Evolutionary conservation across 1,140 invertebrate species (phyloP), one percentile per base, ranked within the genome.

Genomic region (Cotesia glomerata): DNA sequence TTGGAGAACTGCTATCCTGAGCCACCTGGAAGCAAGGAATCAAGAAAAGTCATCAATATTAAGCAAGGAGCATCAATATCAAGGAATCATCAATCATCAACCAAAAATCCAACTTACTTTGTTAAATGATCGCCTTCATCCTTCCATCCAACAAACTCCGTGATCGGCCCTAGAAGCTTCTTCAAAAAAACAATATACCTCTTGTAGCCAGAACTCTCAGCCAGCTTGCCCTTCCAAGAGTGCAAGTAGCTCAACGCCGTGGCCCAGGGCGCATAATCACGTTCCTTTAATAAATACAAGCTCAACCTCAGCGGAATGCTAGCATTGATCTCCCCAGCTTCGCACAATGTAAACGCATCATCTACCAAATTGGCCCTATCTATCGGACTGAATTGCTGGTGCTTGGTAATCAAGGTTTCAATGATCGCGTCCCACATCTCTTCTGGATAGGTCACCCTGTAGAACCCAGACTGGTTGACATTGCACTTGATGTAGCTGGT

Each of bases 401-500:
- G 93, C 83, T 95, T 91, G 0, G 84, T 89, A 39, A 89, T 84
- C 3, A 97, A 86, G 18, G 92, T 90, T 9, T 89, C 80, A 51
- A 94, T 94, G 13, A 97, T 87, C 5, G 88, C 86, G 0, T 89
- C 83, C 95, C 95, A 97, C 84, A 92, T 92, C 0, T 90, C 88
- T 1, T 91, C 88, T 36, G 95, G 93, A 83, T 97, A 97, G 71
- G 93, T 92, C 0, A 97, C 95, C 26, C 95, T 88, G 83, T 96
- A 97, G 79, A 95, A 96, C 1, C 95, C 95, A 14, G 91, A 91
- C 83, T 95, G 93, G 78, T 95, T 93, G n/a, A 93, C 89, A 85
- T 97, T 97, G 32, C 92, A 92, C 85, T 96, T 96, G 56, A 97
- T 91, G 92, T 95, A 97, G 54, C 91, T 89, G 0, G 91, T 88